phyloP scores from a whole-genome alignment of 2,113 vertebrate species.

The Arizona elegans region DNA sequence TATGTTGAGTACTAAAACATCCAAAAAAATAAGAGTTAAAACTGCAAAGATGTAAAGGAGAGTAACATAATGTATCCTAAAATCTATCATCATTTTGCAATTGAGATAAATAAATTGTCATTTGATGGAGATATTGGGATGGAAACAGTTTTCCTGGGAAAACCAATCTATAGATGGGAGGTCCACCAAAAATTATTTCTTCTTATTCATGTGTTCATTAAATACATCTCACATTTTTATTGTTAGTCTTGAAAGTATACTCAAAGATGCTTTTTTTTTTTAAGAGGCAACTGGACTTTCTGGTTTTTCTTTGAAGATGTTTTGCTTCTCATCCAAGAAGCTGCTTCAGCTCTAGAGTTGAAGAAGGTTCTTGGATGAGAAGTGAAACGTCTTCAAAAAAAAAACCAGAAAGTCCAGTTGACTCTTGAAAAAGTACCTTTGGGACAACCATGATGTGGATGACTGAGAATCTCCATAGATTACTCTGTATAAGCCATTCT shows the following conservation, averaged over 20 bases:
- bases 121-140: not conserved
- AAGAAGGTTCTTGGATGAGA: too few species aligned
- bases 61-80: not conserved
- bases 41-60: not conserved
- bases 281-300: too few species aligned
- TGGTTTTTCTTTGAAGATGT: too few species aligned
- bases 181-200: not conserved
- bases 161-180: not conserved
- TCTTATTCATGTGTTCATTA: not conserved
- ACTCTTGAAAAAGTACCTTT: too few species aligned
- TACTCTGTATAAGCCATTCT: not conserved
- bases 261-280: too few species aligned
- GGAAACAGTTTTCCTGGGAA: not conserved
- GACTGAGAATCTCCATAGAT: too few species aligned
- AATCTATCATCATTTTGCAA: not conserved
- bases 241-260: not conserved
- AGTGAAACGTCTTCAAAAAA: too few species aligned
- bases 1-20: not conserved
- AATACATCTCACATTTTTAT: not conserved
- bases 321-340: too few species aligned
- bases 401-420: too few species aligned
- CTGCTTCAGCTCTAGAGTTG: too few species aligned
- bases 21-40: not conserved
- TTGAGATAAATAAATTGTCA: not conserved
- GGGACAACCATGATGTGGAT: too few species aligned